Conservation (phyloP, 2,797 vertebrate species). For the Sebastes alutus region DNA sequence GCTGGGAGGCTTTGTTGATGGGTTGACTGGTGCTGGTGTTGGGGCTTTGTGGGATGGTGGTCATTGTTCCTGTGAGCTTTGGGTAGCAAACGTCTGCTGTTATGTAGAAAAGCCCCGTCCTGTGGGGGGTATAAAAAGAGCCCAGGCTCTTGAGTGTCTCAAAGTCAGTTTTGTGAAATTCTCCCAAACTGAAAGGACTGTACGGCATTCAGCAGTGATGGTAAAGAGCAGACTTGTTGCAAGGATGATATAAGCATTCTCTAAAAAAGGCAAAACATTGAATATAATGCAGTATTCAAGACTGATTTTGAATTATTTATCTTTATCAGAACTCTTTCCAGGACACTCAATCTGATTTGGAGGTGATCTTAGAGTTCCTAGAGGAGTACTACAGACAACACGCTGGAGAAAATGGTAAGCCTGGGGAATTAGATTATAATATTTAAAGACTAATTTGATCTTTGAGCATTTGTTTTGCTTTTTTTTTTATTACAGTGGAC, state of each 20-base stretch:
- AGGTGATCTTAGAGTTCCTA: constrained; percentile 85
- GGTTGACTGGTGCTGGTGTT: constrained; percentile 65
- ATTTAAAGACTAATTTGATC: not conserved
- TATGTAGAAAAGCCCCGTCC: constrained; percentile 40
- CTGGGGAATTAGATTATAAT: not conserved
- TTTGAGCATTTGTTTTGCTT: not conserved
- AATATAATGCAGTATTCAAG: not conserved
- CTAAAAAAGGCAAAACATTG: not conserved
- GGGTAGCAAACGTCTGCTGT: constrained; percentile 47
- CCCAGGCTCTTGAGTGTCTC: not conserved
- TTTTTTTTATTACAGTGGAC: constrained; percentile 27
- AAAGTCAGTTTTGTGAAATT: constrained; percentile 44
- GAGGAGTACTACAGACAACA: constrained; percentile 83
- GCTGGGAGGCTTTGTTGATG: constrained; percentile 68
- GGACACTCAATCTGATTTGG: constrained; percentile 81
- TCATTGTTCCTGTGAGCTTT: constrained; percentile 73
- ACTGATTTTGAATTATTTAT: constrained; percentile 18
- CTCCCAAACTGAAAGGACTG: constrained; percentile 31
- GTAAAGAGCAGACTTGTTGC: constrained; percentile 53
- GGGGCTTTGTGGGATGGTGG: constrained; percentile 70
- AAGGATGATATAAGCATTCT: not conserved
- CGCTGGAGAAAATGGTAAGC: constrained; percentile 51
- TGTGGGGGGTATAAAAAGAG: constrained; percentile 67
- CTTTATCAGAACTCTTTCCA: constrained; percentile 60
- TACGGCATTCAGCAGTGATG: constrained; percentile 49